phyloP scores from a whole-genome alignment of 2,888 invertebrate species.

The Lapara coniferarum region DNA sequence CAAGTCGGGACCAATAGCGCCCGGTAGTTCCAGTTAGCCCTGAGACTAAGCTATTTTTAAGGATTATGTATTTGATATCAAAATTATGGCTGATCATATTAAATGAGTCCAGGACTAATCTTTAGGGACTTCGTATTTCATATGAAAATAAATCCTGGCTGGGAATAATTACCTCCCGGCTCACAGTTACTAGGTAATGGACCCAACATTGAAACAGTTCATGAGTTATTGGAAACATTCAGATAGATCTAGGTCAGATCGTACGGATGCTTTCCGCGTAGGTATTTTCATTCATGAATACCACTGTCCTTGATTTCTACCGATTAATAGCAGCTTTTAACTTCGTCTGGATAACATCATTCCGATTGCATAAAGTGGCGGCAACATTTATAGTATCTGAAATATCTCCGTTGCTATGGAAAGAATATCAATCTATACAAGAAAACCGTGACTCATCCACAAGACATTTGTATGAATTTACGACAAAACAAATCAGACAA shows the following conservation, averaged over 20 bases:
- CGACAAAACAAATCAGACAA: constrained; percentile 13
- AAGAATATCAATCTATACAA: constrained; percentile 6
- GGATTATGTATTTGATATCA: too few species aligned
- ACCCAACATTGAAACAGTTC: not conserved
- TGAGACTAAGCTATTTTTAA: too few species aligned
- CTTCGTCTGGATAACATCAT: not conserved
- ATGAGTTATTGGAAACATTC: not conserved
- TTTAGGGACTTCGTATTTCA: too few species aligned
- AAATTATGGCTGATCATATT: too few species aligned
- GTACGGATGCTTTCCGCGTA: not conserved
- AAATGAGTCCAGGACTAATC: too few species aligned
- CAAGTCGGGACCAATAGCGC: too few species aligned
- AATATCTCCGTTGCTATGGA: not conserved
- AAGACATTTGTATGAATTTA: constrained; percentile 2
- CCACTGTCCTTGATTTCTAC: not conserved
- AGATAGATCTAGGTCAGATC: not conserved
- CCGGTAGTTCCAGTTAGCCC: too few species aligned
- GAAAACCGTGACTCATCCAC: not conserved
- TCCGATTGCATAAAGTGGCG: not conserved
- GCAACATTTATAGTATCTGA: not conserved
- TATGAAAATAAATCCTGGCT: too few species aligned
- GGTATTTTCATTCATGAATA: not conserved
- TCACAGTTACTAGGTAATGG: too few species aligned
- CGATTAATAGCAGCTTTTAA: not conserved
- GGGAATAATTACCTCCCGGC: too few species aligned